Percentiles rank a stretch among this genome's conserved stretches.
These are phyloP conservation scores for Neogobius melanostomus DNA, from an alignment of 2,113 vertebrate species.

Conservation along the genomic window DNA sequence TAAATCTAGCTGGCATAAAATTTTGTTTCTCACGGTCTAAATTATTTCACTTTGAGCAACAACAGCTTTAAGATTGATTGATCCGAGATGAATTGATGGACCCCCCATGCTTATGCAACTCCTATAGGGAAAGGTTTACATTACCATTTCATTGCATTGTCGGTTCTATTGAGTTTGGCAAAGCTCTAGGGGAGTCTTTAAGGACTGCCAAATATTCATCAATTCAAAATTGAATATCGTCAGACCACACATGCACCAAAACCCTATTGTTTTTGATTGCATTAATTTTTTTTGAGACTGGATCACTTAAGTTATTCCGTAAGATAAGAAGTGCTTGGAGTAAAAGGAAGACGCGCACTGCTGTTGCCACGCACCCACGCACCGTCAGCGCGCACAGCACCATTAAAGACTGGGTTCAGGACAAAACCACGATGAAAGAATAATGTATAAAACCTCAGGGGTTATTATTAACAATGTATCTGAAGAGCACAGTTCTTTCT, in stretches of 20 bases:
- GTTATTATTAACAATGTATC: constrained; percentile 31
- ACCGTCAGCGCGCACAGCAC: constrained; percentile 17
- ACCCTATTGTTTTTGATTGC: neutral
- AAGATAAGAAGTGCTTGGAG: constrained; percentile 43
- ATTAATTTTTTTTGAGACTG: neutral
- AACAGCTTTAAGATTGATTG: neutral
- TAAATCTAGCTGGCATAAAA: neutral
- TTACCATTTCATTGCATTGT: constrained; percentile 43
- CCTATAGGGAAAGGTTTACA: constrained; percentile 18
- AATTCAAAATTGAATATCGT: constrained; percentile 14
- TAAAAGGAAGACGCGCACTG: constrained; percentile 32
- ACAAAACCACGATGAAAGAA: neutral
- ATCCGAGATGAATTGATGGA: constrained; percentile 11
- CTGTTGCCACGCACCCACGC: constrained; percentile 61
- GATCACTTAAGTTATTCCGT: constrained; percentile 34
- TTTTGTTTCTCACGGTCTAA: neutral
- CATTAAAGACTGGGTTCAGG: neutral
- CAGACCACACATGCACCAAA: neutral
- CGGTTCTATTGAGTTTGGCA: constrained; percentile 23
- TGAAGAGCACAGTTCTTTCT: constrained; percentile 7
- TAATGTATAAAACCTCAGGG: constrained; percentile 38
- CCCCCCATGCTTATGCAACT: constrained; percentile 6
- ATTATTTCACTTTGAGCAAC: neutral
- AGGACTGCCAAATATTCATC: constrained; percentile 22
- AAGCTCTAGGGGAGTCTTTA: constrained; percentile 28